Evolutionary conservation across 1,140 invertebrate species (phyloP), one percentile per base, ranked within the genome.

Genomic region (honey bee (Apis mellifera)): DNA sequence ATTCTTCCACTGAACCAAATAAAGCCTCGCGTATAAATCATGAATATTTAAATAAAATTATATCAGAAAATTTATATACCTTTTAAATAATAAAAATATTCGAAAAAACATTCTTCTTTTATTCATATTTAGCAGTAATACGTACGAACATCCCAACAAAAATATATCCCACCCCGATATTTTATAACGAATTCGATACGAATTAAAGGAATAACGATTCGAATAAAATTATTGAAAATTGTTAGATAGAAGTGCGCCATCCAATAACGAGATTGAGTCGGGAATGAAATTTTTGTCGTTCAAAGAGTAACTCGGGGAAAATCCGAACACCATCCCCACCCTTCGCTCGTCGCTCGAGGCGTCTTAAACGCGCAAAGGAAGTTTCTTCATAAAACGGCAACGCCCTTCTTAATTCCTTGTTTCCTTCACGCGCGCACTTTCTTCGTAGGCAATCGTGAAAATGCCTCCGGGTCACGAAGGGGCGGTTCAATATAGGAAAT

Each of bases 361-460:
- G 59, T 77, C 70, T 66, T 65, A 62, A 78, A 66, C 74, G 60
- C 69, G 73, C 50, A 66, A 54, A 55, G 84, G 78, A 84, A 84
- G 55, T 82, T 84, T 87, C 83, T 79, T 81, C 75, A 76, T 87
- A 84, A 84, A 87, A 71, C 78, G 71, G 55, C 62, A 55, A 86
- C 85, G 86, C 82, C 86, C 82, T 72, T 76, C 85, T 87, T 88
- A 88, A 88, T 88, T 88, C 83, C 82, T 88, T 87, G 86, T 87
- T 88, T 87, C 86, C 86, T 85, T 84, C 78, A 78, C 57, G 85
- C 52, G 76, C 69, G 73, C 62, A 72, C 75, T 88, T 82, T 88
- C 86, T 70, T 74, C 82, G 57, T 23, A 50, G 23, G 82, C 75
- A 84, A 87, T 87, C 86, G 86, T 62, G 71, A 87, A 60, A 81